Percentiles rank a stretch among this genome's conserved stretches.
Evolutionary conservation across 1,140 invertebrate genomes (phyloP).

Genomic region (Calliopsis andreniformis): DNA sequence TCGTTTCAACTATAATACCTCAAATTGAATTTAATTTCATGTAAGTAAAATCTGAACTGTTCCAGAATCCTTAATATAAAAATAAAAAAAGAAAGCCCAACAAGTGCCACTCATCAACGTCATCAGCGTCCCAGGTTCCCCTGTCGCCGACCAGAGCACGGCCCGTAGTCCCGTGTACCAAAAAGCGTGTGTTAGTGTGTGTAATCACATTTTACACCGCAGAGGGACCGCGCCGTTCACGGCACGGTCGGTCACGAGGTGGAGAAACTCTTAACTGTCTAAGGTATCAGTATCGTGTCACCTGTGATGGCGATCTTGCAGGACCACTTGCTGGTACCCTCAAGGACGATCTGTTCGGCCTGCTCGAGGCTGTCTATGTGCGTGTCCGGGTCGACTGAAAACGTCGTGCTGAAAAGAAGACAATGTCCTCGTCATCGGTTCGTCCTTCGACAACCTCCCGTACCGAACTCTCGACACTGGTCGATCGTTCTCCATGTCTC

Average conservation of each 20-base stretch:
- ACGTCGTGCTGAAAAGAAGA: constrained; percentile 91
- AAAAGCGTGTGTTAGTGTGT: constrained; percentile 38
- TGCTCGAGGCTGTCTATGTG: constrained; percentile 99
- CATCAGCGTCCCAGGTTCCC: neutral
- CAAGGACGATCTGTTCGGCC: constrained; percentile 98
- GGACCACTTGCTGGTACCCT: constrained; percentile 99
- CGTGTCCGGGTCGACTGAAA: constrained; percentile 98
- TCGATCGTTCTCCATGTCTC: neutral
- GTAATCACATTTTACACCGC: constrained; percentile 34
- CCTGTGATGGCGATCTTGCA: constrained; percentile 99
- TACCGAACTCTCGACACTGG: constrained; percentile 21
- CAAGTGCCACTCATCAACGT: neutral
- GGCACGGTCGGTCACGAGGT: constrained; percentile 40
- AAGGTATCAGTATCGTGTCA: constrained; percentile 80
- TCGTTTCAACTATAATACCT: no score
- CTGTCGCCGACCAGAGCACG: no score
- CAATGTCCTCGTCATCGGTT: constrained; percentile 73
- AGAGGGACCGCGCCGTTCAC: constrained; percentile 26
- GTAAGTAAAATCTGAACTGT: no score
- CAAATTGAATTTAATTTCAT: no score
- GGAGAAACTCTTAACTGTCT: constrained; percentile 57
- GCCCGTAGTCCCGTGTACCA: constrained; percentile 19
- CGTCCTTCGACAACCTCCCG: constrained; percentile 67
- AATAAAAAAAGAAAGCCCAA: neutral
- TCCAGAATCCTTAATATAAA: neutral